Evolutionary conservation across 1,140 invertebrate species (phyloP).

Genomic region (Cotesia chilonis): DNA sequence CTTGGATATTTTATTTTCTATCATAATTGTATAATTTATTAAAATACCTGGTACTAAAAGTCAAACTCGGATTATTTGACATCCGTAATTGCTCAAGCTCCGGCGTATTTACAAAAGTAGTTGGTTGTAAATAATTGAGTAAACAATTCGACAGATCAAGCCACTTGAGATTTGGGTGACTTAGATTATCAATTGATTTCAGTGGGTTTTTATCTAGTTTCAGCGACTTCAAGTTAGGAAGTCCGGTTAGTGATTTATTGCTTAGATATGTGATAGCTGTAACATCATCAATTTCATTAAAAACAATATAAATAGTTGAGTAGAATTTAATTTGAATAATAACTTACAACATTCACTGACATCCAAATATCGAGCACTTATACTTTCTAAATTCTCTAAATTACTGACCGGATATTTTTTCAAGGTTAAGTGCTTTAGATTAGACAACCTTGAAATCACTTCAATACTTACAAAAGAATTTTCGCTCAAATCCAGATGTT

Average conservation of each 20-base stretch:
- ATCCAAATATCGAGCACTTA: conserved; percentile 46
- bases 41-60: conserved; percentile 53
- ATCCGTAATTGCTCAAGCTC: conserved; percentile 53
- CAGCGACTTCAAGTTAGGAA: conserved; percentile 49
- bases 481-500: conserved; percentile 48
- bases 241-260: conserved; percentile 44
- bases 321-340: neutral
- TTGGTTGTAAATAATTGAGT: conserved; percentile 50
- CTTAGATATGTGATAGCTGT: conserved; percentile 48
- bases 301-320: neutral
- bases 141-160: conserved; percentile 58
- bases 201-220: conserved; percentile 55
- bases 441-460: conserved; percentile 46
- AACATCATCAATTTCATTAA: conserved; percentile 11
- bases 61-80: conserved; percentile 53
- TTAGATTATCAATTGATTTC: conserved; percentile 48
- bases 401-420: conserved; percentile 50
- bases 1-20: no score
- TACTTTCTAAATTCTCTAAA: conserved; percentile 48
- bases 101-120: conserved; percentile 52
- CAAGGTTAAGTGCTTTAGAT: conserved; percentile 49
- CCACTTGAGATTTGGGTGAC: conserved; percentile 49
- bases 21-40: conserved; percentile 18
- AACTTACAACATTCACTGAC: conserved; percentile 54
- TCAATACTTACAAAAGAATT: conserved; percentile 47